Base-by-base conservation (phyloP, 2,113 vertebrate genomes). In the Paedocypris sp. region DNA sequence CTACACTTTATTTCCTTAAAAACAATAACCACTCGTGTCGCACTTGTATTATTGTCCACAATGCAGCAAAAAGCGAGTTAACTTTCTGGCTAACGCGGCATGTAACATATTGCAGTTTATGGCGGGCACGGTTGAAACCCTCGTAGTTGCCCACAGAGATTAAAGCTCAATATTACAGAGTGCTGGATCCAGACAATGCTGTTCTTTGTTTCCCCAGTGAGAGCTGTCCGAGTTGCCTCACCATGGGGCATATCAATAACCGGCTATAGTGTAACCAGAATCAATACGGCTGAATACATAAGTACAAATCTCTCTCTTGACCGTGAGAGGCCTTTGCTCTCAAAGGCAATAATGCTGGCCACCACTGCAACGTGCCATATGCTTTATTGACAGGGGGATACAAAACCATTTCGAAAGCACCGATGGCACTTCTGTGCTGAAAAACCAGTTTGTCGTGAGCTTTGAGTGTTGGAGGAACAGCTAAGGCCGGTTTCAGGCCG, bases 201-300 rank as follows among this genome's bases (percentile, higher is more conserved):
- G 63, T 57, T 71, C 75, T 79, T 69, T 72, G 77, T 80, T 74
- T 68, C 63, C 67, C 62, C 68, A 60, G 72, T 69, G 64, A 46
- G 57, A 62, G 18, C 38, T 64, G 69, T 73, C 70, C 75, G 63
- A 78, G 77, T 70, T 60, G 67, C 64, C 54, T 60, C 57, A 71
- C 74, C 64, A 69, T 48, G 50, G 72, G 79, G 74, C 69, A 80
- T 82, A 82, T 82, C 75, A 76, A 72, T 72, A 73, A 49, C 68
- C 65, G 58, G 67, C 74, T 72, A 71, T 68, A 76, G 70, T 77
- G 75, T 81, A 79, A 71, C 67, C 16, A 71, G 66, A 75, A 84
- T 84, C 83, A 69, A 83, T 86, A 74, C 31, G 13, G 67, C 43
- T 61, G 64, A 76, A 78, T 75, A 79, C 73, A 60, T 23, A 54